Base-by-base conservation (phyloP, 2,888 invertebrate species). In the Deilephila porcellus region DNA sequence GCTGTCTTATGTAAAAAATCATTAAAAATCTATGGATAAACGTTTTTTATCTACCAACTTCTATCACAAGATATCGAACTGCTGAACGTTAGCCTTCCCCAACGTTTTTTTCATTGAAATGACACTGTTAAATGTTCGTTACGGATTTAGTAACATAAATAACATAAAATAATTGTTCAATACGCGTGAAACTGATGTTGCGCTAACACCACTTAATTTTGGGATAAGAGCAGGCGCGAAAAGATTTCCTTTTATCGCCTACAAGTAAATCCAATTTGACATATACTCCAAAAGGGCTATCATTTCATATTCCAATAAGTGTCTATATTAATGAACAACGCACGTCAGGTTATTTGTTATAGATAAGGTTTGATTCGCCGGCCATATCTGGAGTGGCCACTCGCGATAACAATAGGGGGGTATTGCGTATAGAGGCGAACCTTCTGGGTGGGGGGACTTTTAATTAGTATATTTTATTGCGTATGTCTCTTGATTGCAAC, bases 251-350 rank as follows among this genome's bases (percentile, higher is more conserved):
- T 17, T 56, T 56, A 56, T 56, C 56, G 56, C 56, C 4, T 6
- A 56, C 56, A 56, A 56, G 56, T n/a, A 56, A n/a, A 56, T 56
- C 19, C 56, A 56, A 56, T 56, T 56, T 56, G 56, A n/a, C 56
- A 7, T 56, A 56, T 56, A 56, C 17, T 25, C 45, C 67, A 25
- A 67, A 67, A 52, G 7, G 14, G 11, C 45, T 67, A 67, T 67
- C 67, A 67, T 52, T 67, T 14, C 6, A 25, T 67, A 52, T 67
- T 45, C 67, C 52, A 67, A 67, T 67, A 52, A 67, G 67, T 52
- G 67, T 52, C 45, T 5, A 17, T 67, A 67, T 67, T 67, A 67
- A 67, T 67, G 67, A 67, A 67, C 67, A 67, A 45, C 45, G 67
- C 45, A 25, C 52, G 67, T 67, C 52, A 14, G 45, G 52, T 67